phyloP scores from a whole-genome alignment of 35 echinoderm and acorn worm species.

The Apostichopus parvimensis region DNA sequence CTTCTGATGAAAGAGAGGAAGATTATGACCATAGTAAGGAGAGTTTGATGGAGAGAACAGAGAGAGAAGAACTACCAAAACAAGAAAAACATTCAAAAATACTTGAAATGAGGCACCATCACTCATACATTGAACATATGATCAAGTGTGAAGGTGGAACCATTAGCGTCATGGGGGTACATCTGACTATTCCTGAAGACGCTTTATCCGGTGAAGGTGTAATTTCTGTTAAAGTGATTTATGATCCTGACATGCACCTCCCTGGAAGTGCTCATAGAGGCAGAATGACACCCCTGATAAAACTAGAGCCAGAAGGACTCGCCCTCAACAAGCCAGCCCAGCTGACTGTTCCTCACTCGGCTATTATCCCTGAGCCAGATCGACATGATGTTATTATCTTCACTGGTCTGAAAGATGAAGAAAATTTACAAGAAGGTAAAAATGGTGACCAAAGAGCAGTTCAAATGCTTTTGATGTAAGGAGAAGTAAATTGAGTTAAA shows the following conservation, averaged over 20 bases:
- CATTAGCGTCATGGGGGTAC: not conserved
- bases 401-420: not conserved
- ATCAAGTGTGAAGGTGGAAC: not conserved
- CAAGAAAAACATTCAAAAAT: too few species aligned
- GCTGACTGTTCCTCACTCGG: not conserved
- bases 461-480: too few species aligned
- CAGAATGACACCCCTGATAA: slow-evolving; percentile 2
- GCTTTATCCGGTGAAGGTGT: not conserved
- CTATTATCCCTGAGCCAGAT: not conserved
- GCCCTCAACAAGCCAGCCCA: not conserved
- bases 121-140: not conserved
- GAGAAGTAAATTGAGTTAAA: too few species aligned
- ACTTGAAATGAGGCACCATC: too few species aligned
- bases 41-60: too few species aligned
- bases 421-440: too few species aligned
- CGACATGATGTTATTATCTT: not conserved
- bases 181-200: not conserved
- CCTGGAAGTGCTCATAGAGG: not conserved
- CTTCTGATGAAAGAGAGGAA: too few species aligned
- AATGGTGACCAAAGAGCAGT: too few species aligned
- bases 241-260: not conserved
- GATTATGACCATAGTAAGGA: too few species aligned
- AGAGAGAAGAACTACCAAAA: too few species aligned
- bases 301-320: not conserved
- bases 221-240: not conserved